Conservation (phyloP, 1,140 invertebrate genomes). For the Yoshiicerus persimilis region DNA sequence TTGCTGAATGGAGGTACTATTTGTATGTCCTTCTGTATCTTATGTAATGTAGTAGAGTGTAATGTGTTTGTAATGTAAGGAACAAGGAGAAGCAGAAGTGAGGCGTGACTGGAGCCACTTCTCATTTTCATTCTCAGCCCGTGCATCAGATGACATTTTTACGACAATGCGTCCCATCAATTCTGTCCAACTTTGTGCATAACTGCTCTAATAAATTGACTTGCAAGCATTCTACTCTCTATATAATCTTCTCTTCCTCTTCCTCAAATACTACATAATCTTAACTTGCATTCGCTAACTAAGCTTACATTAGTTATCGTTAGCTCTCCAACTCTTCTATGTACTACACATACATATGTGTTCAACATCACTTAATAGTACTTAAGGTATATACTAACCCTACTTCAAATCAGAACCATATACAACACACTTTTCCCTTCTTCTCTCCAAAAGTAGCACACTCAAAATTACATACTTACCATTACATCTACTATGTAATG, state of each 20-base stretch:
- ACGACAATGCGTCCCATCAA: conserved; percentile 43
- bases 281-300: not conserved
- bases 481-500: no score
- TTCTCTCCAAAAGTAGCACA: not conserved
- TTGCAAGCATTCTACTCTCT: conserved; percentile 39
- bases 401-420: not conserved
- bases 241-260: not conserved
- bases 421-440: not conserved
- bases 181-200: conserved; percentile 40
- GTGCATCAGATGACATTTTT: conserved; percentile 45
- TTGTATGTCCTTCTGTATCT: not conserved
- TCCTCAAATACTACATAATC: not conserved
- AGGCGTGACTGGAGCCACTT: conserved; percentile 41
- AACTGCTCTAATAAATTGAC: conserved; percentile 46
- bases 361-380: not conserved
- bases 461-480: not conserved
- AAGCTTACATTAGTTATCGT: not conserved
- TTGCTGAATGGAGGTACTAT: no score
- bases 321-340: not conserved
- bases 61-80: not conserved
- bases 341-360: not conserved
- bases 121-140: conserved; percentile 45
- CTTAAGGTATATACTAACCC: not conserved
- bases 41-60: conserved; percentile 25
- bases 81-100: conserved; percentile 33